phyloP scores from a whole-genome alignment of 2,888 invertebrate genomes.

The Neoaliturus tenellus region DNA sequence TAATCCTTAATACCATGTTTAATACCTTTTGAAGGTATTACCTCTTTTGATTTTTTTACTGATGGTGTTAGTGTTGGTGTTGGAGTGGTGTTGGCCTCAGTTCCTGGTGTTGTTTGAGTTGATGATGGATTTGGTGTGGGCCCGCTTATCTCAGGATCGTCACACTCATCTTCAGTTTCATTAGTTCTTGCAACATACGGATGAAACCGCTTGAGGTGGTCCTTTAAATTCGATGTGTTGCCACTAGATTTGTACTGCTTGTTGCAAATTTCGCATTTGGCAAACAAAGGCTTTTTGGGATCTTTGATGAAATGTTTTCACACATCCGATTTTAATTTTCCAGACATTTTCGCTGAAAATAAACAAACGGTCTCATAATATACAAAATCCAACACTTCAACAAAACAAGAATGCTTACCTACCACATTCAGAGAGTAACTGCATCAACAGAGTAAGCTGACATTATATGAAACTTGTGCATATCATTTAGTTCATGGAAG shows the following conservation, averaged over 20 bases:
- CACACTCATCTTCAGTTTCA: no score
- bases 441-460: no score
- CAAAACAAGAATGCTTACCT: not conserved
- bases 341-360: not conserved
- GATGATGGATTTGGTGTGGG: no score
- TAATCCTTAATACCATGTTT: constrained; percentile 27
- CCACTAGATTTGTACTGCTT: constrained; percentile 37
- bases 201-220: constrained; percentile 28
- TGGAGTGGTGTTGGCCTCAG: not conserved
- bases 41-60: no score
- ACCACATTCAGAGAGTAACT: no score
- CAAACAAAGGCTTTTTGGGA: not conserved
- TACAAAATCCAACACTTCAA: not conserved
- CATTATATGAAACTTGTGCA: no score
- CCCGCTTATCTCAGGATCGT: no score
- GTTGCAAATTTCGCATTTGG: constrained; percentile 9
- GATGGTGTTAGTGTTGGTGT: no score
- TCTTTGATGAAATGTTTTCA: constrained; percentile 19
- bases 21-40: constrained; percentile 17
- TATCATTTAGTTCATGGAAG: no score
- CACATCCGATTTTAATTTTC: constrained; percentile 12
- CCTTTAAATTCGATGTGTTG: constrained; percentile 29
- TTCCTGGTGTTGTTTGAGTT: no score
- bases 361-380: not conserved
- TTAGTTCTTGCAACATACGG: not conserved